Percentiles rank a stretch among this genome's conserved stretches.
phyloP scores from a whole-genome alignment of 2,797 vertebrate species.

The Philypnodon macrostomus region DNA sequence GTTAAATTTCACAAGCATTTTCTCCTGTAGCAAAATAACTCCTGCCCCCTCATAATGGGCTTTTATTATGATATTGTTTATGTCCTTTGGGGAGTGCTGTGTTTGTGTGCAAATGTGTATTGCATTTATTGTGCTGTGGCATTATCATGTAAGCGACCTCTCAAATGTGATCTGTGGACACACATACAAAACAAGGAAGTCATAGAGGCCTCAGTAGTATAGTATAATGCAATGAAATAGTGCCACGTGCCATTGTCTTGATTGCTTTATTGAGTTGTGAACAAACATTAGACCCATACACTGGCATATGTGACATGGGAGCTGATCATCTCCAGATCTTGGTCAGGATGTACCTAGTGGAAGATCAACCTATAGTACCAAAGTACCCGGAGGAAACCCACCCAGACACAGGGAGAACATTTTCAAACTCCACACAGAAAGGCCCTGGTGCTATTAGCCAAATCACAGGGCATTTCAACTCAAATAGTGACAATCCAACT shows the following conservation, averaged over 20 bases:
- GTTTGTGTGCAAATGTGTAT: too few relatives aligned
- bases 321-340: too few relatives aligned
- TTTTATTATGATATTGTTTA: conserved; percentile 68
- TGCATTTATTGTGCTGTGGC: conserved; percentile 57
- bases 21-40: conserved; percentile 62
- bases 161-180: conserved; percentile 54
- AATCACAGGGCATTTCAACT: too few relatives aligned
- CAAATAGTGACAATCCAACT: too few relatives aligned
- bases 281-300: conserved; percentile 23
- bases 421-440: too few relatives aligned
- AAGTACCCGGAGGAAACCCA: too few relatives aligned
- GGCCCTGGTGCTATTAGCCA: too few relatives aligned
- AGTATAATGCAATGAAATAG: conserved; percentile 60
- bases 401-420: too few relatives aligned
- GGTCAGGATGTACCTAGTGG: too few relatives aligned
- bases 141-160: conserved; percentile 49
- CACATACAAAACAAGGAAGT: conserved; percentile 28
- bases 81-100: conserved; percentile 46
- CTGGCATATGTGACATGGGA: background rate
- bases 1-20: conserved; percentile 58
- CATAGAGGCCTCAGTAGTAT: conserved; percentile 45
- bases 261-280: conserved; percentile 45
- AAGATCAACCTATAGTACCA: too few relatives aligned
- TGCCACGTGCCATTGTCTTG: conserved; percentile 50
- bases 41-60: conserved; percentile 65